Base-by-base conservation (phyloP, 2,113 vertebrate species). In the Glaucidium brasilianum region DNA sequence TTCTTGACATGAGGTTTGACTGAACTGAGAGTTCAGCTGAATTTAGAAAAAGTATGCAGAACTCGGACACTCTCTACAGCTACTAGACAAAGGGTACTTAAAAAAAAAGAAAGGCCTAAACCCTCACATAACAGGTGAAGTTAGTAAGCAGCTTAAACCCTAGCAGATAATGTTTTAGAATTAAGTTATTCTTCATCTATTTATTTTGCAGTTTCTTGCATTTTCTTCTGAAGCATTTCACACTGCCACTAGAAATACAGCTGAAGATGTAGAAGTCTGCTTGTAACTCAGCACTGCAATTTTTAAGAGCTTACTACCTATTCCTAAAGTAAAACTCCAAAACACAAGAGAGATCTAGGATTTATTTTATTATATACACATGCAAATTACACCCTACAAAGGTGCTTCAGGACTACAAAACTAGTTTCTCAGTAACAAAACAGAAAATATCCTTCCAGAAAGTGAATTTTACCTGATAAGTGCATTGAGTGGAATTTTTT, bases 401-500 rank as follows among this genome's bases (percentile, higher is more conserved):
- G 16, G 18, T 35, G 52, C 55, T 66, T 80, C 90, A 67, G 12
- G 27, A 67, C 39, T 64, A 43, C 8, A 41, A 90, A 80, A 58
- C 8, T 26, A 71, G 26, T 53, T 79, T 77, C 37, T 55, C 55
- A 67, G 17, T 9, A 94, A 74, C 2, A 10, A 81, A 91, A 68
- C 12, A 82, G 52, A 59, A 83, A 90, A 74, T 6, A 91, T 8
- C 58, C 47, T 72, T 55, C 49, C 12, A 56, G 47, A 91, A 91
- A 62, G 20, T 27, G 68, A 92, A 34, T 82, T 91, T 93, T 98
- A 99, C 99, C 99, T 99, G 95, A 99, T 98, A 83, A 99, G 97
- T 21, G 99, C 99, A 94, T 99, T 99, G 72, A 98, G 91, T 69
- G 99, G 99, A 77, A 99, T 98, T 94, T 99, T 99, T 96, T 98